A percentile compares a stretch with the other conserved stretches of the same genome.
phyloP scores from a whole-genome alignment of 2,113 vertebrate species.

The Hyperoodon ampullatus region DNA sequence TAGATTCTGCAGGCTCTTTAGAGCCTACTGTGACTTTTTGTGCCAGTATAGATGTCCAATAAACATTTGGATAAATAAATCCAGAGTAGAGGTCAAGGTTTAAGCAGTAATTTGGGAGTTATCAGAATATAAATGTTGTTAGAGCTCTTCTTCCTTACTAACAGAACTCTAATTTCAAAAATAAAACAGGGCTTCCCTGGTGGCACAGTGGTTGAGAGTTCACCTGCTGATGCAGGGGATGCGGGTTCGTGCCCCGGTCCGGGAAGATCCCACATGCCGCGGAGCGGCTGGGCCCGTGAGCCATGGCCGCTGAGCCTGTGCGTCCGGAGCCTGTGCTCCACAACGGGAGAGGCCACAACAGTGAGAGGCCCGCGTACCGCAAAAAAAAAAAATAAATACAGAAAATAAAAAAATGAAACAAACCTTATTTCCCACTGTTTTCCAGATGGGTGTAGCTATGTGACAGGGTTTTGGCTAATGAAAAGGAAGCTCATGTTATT shows the following conservation, averaged over 20 bases:
- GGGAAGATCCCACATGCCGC: no score
- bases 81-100: not conserved
- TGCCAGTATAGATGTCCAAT: not conserved
- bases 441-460: not conserved
- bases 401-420: not conserved
- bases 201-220: no score
- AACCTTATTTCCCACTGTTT: not conserved
- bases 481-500: not conserved
- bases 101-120: not conserved
- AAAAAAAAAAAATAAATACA: no score
- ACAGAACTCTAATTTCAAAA: not conserved
- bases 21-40: not conserved
- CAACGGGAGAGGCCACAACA: no score
- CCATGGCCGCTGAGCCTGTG: no score
- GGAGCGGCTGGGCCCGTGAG: no score
- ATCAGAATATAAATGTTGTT: not conserved
- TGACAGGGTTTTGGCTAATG: not conserved
- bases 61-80: not conserved
- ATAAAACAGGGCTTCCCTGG: not conserved
- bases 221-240: no score
- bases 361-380: no score
- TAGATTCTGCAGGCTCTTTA: not conserved
- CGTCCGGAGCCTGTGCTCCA: no score
- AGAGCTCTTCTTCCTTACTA: not conserved
- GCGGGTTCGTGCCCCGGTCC: accelerated